A percentile compares a stretch with the other conserved stretches of the same genome.
Conservation (phyloP, 2,797 vertebrate species). For the Remorina albescens region DNA sequence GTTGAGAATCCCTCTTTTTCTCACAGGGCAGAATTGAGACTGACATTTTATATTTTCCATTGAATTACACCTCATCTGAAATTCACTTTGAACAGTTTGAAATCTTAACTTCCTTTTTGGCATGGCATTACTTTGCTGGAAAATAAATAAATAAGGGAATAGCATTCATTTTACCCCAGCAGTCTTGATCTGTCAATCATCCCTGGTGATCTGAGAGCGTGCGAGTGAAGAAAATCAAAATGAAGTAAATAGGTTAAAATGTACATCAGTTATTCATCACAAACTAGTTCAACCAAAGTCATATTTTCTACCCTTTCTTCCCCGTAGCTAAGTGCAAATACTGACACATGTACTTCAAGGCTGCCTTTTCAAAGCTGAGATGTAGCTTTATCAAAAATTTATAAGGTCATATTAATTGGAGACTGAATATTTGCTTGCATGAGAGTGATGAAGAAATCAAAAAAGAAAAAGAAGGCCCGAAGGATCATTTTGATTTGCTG, state of each 20-base stretch:
- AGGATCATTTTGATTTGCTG: constrained; percentile 80
- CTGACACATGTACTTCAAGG: constrained; percentile 88
- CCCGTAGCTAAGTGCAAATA: constrained; percentile 81
- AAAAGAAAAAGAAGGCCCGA: constrained; percentile 63
- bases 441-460: constrained; percentile 82
- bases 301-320: constrained; percentile 64
- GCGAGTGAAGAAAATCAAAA: constrained; percentile 71
- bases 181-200: constrained; percentile 79
- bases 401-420: constrained; percentile 86
- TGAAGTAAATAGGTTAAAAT: constrained; percentile 85
- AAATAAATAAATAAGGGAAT: constrained; percentile 59
- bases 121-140: constrained; percentile 52
- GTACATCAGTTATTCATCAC: constrained; percentile 84
- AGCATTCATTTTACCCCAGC: constrained; percentile 62
- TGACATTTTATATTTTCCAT: constrained; percentile 78
- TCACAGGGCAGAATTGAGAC: constrained; percentile 58
- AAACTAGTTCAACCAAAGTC: constrained; percentile 80
- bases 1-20: constrained; percentile 51
- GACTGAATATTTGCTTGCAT: constrained; percentile 80
- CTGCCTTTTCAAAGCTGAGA: constrained; percentile 79
- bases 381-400: constrained; percentile 83
- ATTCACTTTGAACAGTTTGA: constrained; percentile 82
- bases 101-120: constrained; percentile 77
- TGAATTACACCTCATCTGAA: constrained; percentile 78
- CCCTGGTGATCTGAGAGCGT: constrained; percentile 63